Evolutionary conservation across 2,113 vertebrate species (phyloP).

Genomic region (Vombatus ursinus): DNA sequence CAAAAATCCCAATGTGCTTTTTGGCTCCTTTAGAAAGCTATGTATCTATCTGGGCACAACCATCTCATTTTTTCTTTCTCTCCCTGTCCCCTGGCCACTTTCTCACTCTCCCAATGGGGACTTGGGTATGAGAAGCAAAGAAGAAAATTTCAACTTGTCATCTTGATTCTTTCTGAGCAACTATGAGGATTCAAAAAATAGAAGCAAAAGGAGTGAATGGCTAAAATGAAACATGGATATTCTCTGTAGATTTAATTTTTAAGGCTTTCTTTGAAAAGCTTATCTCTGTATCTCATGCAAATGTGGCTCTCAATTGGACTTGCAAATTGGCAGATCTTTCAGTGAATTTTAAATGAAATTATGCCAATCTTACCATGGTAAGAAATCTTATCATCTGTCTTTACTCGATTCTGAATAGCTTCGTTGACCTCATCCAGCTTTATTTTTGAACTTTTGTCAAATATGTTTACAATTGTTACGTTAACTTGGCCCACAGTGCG

Average conservation of each 20-base stretch:
- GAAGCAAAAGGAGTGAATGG: background rate
- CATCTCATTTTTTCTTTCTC: background rate
- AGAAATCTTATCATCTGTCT: accelerated
- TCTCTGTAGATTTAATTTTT: background rate
- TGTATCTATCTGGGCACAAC: background rate
- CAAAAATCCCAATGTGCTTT: background rate
- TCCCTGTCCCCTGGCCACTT: background rate
- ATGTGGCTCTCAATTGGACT: background rate
- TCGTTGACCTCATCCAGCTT: accelerated
- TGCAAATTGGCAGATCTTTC: background rate
- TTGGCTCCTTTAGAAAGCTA: background rate
- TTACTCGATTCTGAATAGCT: accelerated
- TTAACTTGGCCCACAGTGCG: accelerated
- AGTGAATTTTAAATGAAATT: constrained; percentile 13
- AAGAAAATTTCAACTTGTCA: constrained; percentile 14
- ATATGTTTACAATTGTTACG: constrained; percentile 66
- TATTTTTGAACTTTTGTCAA: accelerated
- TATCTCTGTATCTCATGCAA: background rate
- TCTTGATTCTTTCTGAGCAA: background rate
- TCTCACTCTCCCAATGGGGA: background rate
- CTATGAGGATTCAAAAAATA: background rate
- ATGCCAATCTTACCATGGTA: background rate
- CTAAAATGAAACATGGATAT: constrained; percentile 2
- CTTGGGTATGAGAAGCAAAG: background rate
- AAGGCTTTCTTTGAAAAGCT: background rate